A percentile compares a stretch with the other conserved stretches of the same genome.
Conservation (phyloP, 2,113 vertebrate species). For the Philantomba maxwellii region DNA sequence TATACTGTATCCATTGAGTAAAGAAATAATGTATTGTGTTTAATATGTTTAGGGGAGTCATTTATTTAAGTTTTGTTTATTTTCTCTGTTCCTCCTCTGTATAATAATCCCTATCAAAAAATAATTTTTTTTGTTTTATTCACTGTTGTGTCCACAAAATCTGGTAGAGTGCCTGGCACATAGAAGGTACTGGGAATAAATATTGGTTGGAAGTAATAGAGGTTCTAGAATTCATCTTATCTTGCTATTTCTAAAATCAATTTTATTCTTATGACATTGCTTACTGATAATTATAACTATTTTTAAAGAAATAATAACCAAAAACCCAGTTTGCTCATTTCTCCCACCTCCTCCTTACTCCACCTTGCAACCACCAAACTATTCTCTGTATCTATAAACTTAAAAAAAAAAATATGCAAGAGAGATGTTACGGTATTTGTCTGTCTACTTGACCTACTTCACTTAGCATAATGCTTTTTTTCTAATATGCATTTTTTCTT, state of each 20-base stretch:
- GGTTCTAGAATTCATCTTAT: neutral
- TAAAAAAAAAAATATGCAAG: neutral
- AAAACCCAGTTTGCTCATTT: neutral
- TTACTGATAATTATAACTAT: neutral
- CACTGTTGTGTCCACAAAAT: neutral
- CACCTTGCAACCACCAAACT: neutral
- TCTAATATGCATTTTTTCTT: neutral
- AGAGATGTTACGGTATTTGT: neutral
- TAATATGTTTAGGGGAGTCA: neutral
- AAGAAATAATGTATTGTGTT: neutral
- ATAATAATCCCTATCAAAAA: neutral
- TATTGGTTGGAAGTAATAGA: neutral
- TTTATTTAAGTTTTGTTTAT: neutral
- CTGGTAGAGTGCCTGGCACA: neutral
- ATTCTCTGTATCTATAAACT: neutral
- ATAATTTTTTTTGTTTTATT: neutral
- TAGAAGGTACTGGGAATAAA: neutral
- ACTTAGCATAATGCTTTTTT: neutral
- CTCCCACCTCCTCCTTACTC: neutral
- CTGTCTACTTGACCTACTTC: neutral
- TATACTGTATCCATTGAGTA: rapidly evolving
- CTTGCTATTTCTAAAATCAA: neutral
- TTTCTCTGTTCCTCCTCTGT: neutral
- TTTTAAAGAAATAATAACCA: neutral
- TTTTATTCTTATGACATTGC: neutral